Percentiles rank a stretch among this genome's conserved stretches.
Conservation (phyloP, 2,888 invertebrate species). For the Apamea monoglypha region DNA sequence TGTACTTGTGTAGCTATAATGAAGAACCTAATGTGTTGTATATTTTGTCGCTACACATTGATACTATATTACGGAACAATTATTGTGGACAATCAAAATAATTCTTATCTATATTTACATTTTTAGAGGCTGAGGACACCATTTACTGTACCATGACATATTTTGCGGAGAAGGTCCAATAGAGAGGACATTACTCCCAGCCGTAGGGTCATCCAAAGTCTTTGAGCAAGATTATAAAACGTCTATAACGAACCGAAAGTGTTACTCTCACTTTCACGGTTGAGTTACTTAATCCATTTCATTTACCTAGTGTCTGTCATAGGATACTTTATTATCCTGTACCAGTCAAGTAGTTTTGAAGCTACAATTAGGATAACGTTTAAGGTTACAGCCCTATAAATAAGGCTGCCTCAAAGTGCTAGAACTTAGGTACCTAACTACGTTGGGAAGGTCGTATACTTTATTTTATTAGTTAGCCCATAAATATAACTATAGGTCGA, state of each 20-base stretch:
- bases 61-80: too few relatives aligned
- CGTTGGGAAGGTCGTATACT: slow-evolving; percentile 38
- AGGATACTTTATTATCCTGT: slow-evolving; percentile 16
- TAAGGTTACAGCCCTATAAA: slow-evolving; percentile 39
- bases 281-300: slow-evolving; percentile 21
- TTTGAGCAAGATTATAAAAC: slow-evolving; percentile 2
- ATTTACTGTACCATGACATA: not conserved
- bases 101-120: too few relatives aligned
- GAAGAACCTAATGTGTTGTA: too few relatives aligned
- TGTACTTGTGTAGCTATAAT: too few relatives aligned
- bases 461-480: slow-evolving; percentile 40
- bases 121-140: too few relatives aligned
- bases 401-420: slow-evolving; percentile 22
- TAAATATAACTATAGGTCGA: slow-evolving; percentile 34
- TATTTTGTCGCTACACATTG: too few relatives aligned
- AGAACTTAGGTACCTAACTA: slow-evolving; percentile 13
- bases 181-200: not conserved
- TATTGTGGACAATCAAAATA: too few relatives aligned
- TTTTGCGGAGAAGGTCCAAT: not conserved
- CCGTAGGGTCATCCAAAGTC: not conserved
- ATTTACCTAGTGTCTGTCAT: not conserved
- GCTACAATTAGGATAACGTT: slow-evolving; percentile 26
- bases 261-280: slow-evolving; percentile 2
- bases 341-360: slow-evolving; percentile 6
- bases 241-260: not conserved